phyloP scores from a whole-genome alignment of 2,113 vertebrate species.

The Ascaphus truei region DNA sequence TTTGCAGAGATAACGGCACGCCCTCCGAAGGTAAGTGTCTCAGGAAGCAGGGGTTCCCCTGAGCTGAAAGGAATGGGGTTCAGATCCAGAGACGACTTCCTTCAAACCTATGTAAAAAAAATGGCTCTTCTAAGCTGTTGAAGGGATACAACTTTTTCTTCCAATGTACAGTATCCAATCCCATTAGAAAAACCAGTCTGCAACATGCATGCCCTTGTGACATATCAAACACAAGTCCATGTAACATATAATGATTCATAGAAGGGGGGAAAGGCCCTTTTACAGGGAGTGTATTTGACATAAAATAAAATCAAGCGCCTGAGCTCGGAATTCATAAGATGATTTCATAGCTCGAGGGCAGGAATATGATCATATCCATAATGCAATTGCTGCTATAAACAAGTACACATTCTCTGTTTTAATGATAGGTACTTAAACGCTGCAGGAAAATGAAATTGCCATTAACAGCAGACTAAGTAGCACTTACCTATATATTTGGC shows the following conservation, averaged over 20 bases:
- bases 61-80: too few species aligned
- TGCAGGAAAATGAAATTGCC: slow-evolving; percentile 27
- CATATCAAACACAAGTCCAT: background rate
- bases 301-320: slow-evolving; percentile 5
- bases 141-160: too few species aligned
- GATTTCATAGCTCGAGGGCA: background rate
- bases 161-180: too few species aligned
- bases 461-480: slow-evolving; percentile 14
- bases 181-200: too few species aligned
- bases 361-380: slow-evolving; percentile 19
- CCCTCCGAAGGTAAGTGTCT: too few species aligned
- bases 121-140: too few species aligned
- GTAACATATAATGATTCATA: background rate
- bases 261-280: background rate
- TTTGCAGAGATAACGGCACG: too few species aligned
- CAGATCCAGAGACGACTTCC: too few species aligned
- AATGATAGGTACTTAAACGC: slow-evolving; percentile 25
- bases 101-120: too few species aligned
- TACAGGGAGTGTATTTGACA: background rate
- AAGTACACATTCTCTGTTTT: slow-evolving; percentile 22
- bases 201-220: background rate
- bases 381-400: slow-evolving; percentile 24
- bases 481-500: slow-evolving; percentile 29
- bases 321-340: background rate
- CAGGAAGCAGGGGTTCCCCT: too few species aligned